Evolutionary conservation across 1,140 invertebrate species (phyloP).

Genomic region (Platorchestia sp.): DNA sequence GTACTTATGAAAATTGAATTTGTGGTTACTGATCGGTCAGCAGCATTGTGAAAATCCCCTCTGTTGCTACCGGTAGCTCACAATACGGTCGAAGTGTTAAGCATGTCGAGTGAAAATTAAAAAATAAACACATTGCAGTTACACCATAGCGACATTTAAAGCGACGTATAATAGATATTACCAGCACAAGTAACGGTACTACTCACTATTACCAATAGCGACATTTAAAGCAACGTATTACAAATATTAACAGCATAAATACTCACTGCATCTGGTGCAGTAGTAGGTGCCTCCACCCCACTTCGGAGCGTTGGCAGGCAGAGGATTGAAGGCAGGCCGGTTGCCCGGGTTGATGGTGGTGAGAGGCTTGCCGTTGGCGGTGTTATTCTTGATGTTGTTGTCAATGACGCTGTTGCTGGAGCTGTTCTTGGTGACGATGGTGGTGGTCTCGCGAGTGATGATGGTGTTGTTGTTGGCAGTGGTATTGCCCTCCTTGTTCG

Average conservation of each 20-base stretch:
- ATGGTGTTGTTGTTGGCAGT: conserved; percentile 40
- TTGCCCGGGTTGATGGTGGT: conserved; percentile 22
- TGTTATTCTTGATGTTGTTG: conserved; percentile 12
- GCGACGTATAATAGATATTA: too few species aligned
- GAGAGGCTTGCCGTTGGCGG: not conserved
- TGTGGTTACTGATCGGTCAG: too few species aligned
- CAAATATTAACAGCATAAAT: not conserved
- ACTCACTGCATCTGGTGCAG: conserved; percentile 47
- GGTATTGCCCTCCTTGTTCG: not conserved
- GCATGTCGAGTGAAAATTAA: too few species aligned
- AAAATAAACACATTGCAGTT: too few species aligned
- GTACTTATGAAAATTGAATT: too few species aligned
- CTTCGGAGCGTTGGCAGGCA: not conserved
- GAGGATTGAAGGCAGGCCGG: not conserved
- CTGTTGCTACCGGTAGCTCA: too few species aligned
- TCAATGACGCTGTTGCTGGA: not conserved
- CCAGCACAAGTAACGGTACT: too few species aligned
- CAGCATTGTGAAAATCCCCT: too few species aligned
- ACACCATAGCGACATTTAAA: too few species aligned
- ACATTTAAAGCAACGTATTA: too few species aligned
- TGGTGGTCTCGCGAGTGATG: conserved; percentile 28
- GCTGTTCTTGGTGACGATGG: not conserved
- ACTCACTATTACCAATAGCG: too few species aligned
- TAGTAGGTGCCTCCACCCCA: conserved; percentile 48
- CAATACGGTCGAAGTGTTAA: too few species aligned